Evolutionary conservation across 1,140 invertebrate species (phyloP), one percentile per base, ranked within the genome.

Genomic region (Pachypeltis micranthus): DNA sequence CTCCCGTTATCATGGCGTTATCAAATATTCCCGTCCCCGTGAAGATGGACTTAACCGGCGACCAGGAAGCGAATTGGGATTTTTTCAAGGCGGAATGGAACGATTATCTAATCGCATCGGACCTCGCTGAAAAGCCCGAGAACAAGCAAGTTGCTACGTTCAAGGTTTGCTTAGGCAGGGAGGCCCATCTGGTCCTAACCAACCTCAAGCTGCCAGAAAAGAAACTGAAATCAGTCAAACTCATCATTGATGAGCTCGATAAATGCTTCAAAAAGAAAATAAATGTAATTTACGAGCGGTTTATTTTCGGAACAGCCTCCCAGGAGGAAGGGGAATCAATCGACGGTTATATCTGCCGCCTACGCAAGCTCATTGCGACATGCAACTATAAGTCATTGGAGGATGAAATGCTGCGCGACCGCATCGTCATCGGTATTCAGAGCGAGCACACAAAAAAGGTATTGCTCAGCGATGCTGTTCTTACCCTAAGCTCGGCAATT

Each of bases 401-500:
- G 62, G 70, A 74, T 26, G 68, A 71, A 62, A 58, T 74, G 16
- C 63, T 73, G 3, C 67, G 68, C 58, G 73, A 73, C 57, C 63
- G 68, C 27, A 69, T 75, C 21, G 69, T 74, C 7, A 67, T 72
- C 23, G 72, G 71, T 21, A 71, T 74, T 1, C 21, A 58, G 0
- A 68, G 74, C 60, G 59, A 67, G n/a, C 14, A 44, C 21, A 26
- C 70, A 2, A 69, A 71, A 61, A 68, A 73, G 64, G 70, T 63
- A 59, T 51, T 76, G 25, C 62, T 74, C 29, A 63, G 70, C 63
- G 68, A 67, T 16, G 31, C 61, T 10, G 65, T 69, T 27, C 64
- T 75, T 31, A 71, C 62, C 2, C 47, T 74, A 19, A 60, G 67
- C 24, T 67, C 70, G 63, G 71, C 70, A 14, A 63, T 72, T 0